Evolutionary conservation across 2,888 invertebrate genomes (phyloP), one percentile per base, ranked within the genome.

Genomic region (Caenorhabditis panamensis): DNA sequence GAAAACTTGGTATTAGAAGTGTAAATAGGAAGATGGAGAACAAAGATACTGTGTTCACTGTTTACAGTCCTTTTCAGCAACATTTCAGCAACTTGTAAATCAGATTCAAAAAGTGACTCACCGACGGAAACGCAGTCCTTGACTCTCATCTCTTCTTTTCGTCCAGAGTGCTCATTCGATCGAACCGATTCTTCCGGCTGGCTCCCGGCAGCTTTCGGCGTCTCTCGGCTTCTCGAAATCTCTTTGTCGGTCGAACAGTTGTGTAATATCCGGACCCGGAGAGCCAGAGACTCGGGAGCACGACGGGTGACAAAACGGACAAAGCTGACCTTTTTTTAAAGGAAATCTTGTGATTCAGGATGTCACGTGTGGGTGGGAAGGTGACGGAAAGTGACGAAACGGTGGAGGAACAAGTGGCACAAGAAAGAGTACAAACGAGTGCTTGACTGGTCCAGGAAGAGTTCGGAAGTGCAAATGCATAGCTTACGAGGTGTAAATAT

Each of bases 211-310:
- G 24, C 31, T 59, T 20, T 61, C 75, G 41, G 31, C 11, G 58
- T 66, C 75, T 75, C 75, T 66, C 61, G 11, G 1, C 20, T 31
- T 26, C 11, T 4, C 37, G 13, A 26, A 54, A 51, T 66, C 41
- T 61, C 36, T 61, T n/a, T 44, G 20, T 41, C 24, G 22, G 22
- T 56, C 41, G 75, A 66, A 66, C 75, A 66, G 75, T 66, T 75
- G 75, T 75, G 75, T 75, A 66, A 75, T 41, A 75, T 22, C 54
- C 51, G 9, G 62, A 54, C 71, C 56, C 59, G 13, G 11, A 26
- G 49, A 53, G 24, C 8, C 61, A 18, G 22, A 51, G 51, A n/a
- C 24, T 28, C 54, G 4, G 24, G 36, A 37, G 37, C 58, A 58
- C 8, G 20, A 18, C 36, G 37, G 58, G 47, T 37, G 56, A 44